Percentiles rank a stretch among this genome's conserved stretches.
Evolutionary conservation across 2,797 vertebrate genomes (phyloP).

Genomic region (Adrianichthys oophorus): DNA sequence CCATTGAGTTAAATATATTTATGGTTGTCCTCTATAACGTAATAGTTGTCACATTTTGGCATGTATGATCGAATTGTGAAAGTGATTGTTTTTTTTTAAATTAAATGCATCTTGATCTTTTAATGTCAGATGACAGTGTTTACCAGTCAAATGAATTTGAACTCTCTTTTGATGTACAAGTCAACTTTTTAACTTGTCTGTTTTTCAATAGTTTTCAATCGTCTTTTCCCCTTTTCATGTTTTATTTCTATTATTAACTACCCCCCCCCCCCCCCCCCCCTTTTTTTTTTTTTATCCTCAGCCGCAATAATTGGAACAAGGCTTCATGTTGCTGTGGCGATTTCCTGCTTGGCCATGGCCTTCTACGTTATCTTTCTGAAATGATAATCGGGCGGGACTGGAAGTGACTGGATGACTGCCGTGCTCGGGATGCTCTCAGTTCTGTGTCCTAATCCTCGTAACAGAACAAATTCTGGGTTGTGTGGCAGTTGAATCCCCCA

Average conservation of each 20-base stretch:
- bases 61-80: no score
- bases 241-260: slow-evolving; percentile 7
- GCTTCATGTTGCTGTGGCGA: slow-evolving; percentile 86
- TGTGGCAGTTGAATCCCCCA: slow-evolving; percentile 36
- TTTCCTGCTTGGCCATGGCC: slow-evolving; percentile 87
- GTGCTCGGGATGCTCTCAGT: slow-evolving; percentile 33
- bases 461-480: slow-evolving; percentile 51
- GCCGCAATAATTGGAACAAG: slow-evolving; percentile 92
- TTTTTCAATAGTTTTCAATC: no score
- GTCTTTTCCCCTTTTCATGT: background rate
- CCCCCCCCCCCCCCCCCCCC: background rate
- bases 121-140: no score
- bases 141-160: no score
- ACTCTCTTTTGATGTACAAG: no score
- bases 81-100: no score
- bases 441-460: slow-evolving; percentile 28
- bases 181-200: background rate
- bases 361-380: slow-evolving; percentile 91
- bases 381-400: slow-evolving; percentile 53
- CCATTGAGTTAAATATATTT: no score
- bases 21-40: no score
- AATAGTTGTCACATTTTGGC: no score
- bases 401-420: slow-evolving; percentile 32
- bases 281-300: slow-evolving; percentile 46
- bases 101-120: no score